phyloP scores from a whole-genome alignment of 30 jellyfish, hydroid and myxozoan genomes.

The Haliclystus octoradiatus region DNA sequence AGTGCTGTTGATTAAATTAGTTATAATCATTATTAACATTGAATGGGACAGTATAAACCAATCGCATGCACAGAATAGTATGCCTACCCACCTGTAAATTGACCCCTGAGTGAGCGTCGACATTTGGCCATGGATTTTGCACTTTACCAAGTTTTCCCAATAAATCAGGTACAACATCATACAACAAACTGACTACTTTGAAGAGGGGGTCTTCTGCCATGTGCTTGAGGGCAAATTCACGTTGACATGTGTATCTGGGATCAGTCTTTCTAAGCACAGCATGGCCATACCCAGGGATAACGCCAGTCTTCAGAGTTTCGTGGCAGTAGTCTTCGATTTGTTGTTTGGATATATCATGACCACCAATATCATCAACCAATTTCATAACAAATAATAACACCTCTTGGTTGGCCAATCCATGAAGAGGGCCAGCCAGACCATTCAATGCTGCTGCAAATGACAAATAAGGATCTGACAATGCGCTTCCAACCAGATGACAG shows the following conservation, averaged over 20 bases:
- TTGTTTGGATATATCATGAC: conserved; percentile 51
- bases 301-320: conserved; percentile 83
- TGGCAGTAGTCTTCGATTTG: conserved; percentile 61
- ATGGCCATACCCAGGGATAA: conserved; percentile 99
- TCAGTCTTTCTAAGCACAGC: conserved; percentile 99
- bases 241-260: conserved; percentile 95
- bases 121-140: conserved; percentile 99
- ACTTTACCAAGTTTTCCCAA: conserved; percentile 87
- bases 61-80: too few relatives aligned
- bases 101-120: conserved; percentile 99
- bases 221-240: conserved; percentile 93
- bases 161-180: conserved; percentile 96
- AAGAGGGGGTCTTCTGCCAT: conserved; percentile 82
- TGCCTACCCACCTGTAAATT: conserved; percentile 54
- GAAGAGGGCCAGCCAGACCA: conserved; percentile 99
- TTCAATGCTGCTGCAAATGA: conserved; percentile 94
- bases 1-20: conserved; percentile 48
- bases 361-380: conserved; percentile 81
- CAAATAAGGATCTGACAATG: conserved; percentile 86
- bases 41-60: too few relatives aligned
- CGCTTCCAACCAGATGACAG: conserved; percentile 94
- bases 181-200: conserved; percentile 68
- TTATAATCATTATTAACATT: too few relatives aligned
- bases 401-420: conserved; percentile 98
- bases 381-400: conserved; percentile 65